A percentile compares a stretch with the other conserved stretches of the same genome.
These are phyloP conservation scores for Philonicus albiceps DNA, from an alignment of 2,888 invertebrate species.

Conservation along the genomic window DNA sequence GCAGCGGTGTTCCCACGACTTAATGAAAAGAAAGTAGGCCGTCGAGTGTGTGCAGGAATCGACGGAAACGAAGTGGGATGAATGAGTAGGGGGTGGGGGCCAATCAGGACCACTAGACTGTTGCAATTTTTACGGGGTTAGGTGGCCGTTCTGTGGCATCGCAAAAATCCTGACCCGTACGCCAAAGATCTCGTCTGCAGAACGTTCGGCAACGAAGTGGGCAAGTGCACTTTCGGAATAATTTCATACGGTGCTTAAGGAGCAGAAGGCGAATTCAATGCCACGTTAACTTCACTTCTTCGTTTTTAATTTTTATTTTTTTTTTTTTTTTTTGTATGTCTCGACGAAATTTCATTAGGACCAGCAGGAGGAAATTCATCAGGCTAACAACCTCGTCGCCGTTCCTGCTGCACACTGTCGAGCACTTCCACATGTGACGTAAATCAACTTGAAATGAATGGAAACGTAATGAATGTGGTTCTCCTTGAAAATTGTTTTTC, in stretches of 20 bases:
- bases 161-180: not conserved
- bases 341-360: slow-evolving; percentile 27
- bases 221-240: not conserved
- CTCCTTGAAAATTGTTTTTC: slow-evolving; percentile 41
- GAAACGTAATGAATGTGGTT: slow-evolving; percentile 38
- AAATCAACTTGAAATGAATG: slow-evolving; percentile 39
- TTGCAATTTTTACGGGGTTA: not conserved
- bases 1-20: not conserved
- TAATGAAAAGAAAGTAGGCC: not conserved
- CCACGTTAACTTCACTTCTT: slow-evolving; percentile 2
- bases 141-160: not conserved
- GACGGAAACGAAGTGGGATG: not conserved
- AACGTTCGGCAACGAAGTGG: not conserved
- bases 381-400: slow-evolving; percentile 24
- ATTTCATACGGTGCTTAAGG: slow-evolving; percentile 21
- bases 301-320: too few relatives aligned
- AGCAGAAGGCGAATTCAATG: not conserved
- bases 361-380: slow-evolving; percentile 16
- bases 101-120: not conserved
- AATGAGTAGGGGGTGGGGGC: not conserved
- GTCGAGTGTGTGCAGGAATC: not conserved
- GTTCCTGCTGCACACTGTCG: not conserved
- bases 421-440: slow-evolving; percentile 35
- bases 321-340: slow-evolving; percentile 25
- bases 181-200: not conserved